Evolutionary conservation across 2,888 invertebrate genomes (phyloP).

Genomic region (Choristoneura rosaceana): DNA sequence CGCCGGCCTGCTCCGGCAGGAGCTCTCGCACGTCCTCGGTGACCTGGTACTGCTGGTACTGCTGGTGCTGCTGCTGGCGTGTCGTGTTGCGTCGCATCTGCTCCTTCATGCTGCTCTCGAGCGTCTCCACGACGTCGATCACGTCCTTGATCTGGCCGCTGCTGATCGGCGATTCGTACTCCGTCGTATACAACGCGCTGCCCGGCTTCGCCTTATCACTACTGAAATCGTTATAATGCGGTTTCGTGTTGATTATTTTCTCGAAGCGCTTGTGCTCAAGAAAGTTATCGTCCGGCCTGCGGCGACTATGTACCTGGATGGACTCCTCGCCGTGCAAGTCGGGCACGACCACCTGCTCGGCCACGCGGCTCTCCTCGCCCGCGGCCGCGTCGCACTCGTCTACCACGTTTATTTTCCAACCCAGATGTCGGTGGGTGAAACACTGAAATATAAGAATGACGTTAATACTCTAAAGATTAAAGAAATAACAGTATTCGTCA

Average conservation of each 20-base stretch:
- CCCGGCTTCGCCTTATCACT: constrained; percentile 64
- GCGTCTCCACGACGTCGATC: constrained; percentile 74
- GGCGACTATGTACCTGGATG: constrained; percentile 87
- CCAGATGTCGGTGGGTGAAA: constrained; percentile 96
- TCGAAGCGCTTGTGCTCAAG: constrained; percentile 73
- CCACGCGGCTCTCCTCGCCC: constrained; percentile 83
- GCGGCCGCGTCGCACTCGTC: constrained; percentile 90
- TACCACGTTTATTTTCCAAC: constrained; percentile 97
- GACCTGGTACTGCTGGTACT: constrained; percentile 67
- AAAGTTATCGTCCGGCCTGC: constrained; percentile 86
- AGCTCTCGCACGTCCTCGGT: constrained; percentile 71
- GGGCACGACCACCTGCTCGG: constrained; percentile 71
- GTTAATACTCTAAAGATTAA: constrained; percentile 15
- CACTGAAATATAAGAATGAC: constrained; percentile 87
- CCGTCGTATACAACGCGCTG: constrained; percentile 59
- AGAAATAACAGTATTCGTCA: constrained; percentile 53
- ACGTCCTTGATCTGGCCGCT: constrained; percentile 76
- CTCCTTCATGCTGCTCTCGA: constrained; percentile 71
- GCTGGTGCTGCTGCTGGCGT: constrained; percentile 51
- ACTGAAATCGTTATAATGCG: constrained; percentile 83
- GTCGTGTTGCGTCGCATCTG: constrained; percentile 59
- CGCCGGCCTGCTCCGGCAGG: constrained; percentile 71
- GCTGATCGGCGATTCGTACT: constrained; percentile 78
- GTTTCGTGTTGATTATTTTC: constrained; percentile 80
- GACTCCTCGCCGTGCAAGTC: constrained; percentile 83